Evolutionary conservation across 1,140 invertebrate species (phyloP).

Genomic region (Aphelenchoides fujianensis): DNA sequence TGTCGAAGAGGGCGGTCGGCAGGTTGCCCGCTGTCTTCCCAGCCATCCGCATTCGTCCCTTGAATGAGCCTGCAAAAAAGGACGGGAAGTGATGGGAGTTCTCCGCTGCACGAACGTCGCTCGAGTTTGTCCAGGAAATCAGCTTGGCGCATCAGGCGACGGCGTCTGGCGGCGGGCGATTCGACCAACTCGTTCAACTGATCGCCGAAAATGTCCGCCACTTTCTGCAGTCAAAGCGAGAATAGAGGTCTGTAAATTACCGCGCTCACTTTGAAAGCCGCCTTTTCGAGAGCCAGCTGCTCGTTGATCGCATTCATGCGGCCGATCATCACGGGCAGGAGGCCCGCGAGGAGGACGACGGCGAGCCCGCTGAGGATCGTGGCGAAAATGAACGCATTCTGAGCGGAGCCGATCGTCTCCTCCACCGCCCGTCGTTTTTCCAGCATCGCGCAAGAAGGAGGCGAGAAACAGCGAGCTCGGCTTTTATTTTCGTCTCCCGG

Average conservation of each 20-base stretch:
- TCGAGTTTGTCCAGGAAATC: slow-evolving; percentile 1
- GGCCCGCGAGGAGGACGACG: background rate
- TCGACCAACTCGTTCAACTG: background rate
- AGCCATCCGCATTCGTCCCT: background rate
- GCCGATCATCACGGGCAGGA: background rate
- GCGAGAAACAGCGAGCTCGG: too few relatives aligned
- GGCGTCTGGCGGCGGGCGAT: background rate
- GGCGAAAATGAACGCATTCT: background rate
- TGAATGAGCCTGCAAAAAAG: too few relatives aligned
- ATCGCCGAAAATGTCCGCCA: background rate
- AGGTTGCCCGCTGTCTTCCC: background rate
- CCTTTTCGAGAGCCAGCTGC: background rate
- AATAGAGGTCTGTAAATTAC: background rate
- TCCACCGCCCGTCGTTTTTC: background rate
- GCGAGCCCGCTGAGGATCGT: background rate
- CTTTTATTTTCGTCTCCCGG: too few relatives aligned
- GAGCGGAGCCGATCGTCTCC: background rate
- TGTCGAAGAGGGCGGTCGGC: background rate
- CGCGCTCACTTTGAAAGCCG: background rate
- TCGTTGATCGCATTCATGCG: background rate
- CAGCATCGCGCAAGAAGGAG: too few relatives aligned
- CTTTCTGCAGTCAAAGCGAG: background rate
- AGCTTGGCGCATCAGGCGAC: background rate
- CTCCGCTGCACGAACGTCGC: too few relatives aligned
- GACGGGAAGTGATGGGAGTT: too few relatives aligned